Conservation (phyloP, 2,888 invertebrate species). For the Arctia plantaginis region DNA sequence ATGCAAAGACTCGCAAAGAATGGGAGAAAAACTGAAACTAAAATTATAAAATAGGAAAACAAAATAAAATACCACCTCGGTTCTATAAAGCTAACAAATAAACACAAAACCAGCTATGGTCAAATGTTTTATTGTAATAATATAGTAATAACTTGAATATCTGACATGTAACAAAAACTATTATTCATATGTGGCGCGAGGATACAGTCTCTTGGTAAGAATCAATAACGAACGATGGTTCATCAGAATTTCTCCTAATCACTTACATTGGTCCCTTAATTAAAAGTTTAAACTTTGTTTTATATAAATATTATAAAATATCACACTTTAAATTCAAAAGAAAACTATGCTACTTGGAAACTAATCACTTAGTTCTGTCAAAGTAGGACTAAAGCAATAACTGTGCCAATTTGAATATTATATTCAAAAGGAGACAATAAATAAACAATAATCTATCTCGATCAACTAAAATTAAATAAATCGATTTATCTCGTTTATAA, state of each 20-base stretch:
- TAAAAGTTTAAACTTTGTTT: constrained; percentile 85
- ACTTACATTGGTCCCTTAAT: constrained; percentile 86
- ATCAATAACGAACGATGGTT: constrained; percentile 73
- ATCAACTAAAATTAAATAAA: constrained; percentile 85
- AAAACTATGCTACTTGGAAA: constrained; percentile 82
- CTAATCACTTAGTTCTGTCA: constrained; percentile 84
- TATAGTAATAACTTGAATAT: constrained; percentile 74
- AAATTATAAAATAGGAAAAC: constrained; percentile 55
- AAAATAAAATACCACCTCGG: constrained; percentile 76
- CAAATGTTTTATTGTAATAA: constrained; percentile 76
- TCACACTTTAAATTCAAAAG: constrained; percentile 87
- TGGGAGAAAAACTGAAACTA: constrained; percentile 81
- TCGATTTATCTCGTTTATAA: constrained; percentile 80
- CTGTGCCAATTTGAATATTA: constrained; percentile 83
- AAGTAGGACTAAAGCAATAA: constrained; percentile 83
- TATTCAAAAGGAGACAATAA: constrained; percentile 85
- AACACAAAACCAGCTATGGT: constrained; percentile 77
- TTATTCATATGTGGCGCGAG: constrained; percentile 69
- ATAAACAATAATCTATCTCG: constrained; percentile 85
- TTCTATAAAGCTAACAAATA: constrained; percentile 66
- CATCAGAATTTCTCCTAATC: constrained; percentile 85
- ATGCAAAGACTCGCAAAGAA: constrained; percentile 76
- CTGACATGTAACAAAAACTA: constrained; percentile 69
- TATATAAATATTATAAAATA: constrained; percentile 86
- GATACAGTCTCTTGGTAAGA: constrained; percentile 77